A percentile compares a stretch with the other conserved stretches of the same genome.
Conservation (phyloP, 2,113 vertebrate species). For the Eira barbara region DNA sequence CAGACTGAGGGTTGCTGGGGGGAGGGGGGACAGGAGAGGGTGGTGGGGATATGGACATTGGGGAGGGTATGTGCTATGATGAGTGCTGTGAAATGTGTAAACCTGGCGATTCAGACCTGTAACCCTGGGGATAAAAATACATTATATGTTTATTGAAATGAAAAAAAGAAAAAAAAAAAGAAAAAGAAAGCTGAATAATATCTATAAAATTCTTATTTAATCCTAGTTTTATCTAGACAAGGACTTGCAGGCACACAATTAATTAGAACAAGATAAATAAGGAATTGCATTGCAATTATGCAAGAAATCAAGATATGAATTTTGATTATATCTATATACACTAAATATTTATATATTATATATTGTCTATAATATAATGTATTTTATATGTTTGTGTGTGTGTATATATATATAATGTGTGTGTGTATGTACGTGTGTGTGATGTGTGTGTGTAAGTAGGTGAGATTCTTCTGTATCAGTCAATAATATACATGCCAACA, state of each 20-base stretch:
- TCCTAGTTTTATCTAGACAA: neutral
- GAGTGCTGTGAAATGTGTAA: too few relatives aligned
- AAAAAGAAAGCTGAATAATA: neutral
- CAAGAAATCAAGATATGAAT: neutral
- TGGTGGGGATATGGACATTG: too few relatives aligned
- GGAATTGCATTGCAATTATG: neutral
- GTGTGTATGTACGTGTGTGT: too few relatives aligned
- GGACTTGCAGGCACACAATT: neutral
- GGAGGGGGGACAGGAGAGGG: too few relatives aligned
- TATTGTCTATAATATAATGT: neutral
- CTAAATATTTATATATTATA: neutral
- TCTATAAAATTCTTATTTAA: neutral
- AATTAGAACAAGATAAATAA: neutral
- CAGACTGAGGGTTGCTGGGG: too few relatives aligned
- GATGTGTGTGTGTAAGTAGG: neutral
- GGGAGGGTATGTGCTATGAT: too few relatives aligned
- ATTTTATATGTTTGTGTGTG: neutral
- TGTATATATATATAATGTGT: neutral
- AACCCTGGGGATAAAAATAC: too few relatives aligned
- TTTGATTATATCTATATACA: neutral
- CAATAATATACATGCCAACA: neutral
- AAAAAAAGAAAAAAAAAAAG: slow-evolving; percentile 1
- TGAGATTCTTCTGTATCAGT: neutral
- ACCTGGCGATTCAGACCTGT: too few relatives aligned
- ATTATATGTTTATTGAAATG: too few relatives aligned